Base-by-base conservation (phyloP, 1,140 invertebrate species). In the Phocides pigmalion region DNA sequence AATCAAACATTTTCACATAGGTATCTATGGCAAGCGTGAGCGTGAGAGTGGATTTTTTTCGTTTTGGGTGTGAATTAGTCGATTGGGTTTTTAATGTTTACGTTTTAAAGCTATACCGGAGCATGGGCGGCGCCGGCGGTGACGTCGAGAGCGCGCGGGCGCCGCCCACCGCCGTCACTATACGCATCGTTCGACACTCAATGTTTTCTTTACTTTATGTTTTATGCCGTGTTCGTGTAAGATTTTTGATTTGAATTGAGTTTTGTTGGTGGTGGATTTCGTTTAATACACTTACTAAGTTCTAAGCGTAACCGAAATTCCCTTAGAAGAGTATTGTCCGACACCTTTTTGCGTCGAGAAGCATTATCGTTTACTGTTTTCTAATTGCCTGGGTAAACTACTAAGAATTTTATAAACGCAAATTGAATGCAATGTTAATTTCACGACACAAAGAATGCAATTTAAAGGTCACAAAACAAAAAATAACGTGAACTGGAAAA, bases 181-280 rank as follows among this genome's bases (percentile, higher is more conserved):
- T 84, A 71, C 83, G 86, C 87, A 87, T 90, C 85, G 86, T 90
- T 82, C 82, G 75, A 90, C 88, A 90, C 88, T 88, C 84, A 81
- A 82, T 90, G 85, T 89, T 90, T 89, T 87, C 70, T 82, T 80
- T 83, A 79, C 54, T 76, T 83, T 84, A 83, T 87, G 84, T 90
- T 90, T 90, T 89, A 88, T 90, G 87, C 85, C 87, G 88, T 90
- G 88, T 90, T 90, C 88, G 85, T 89, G 84, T 89, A 90, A 82
- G 79, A 90, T 87, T 90, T 90, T 89, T 89, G 84, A 84, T 87
- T 90, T 87, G 82, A 85, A 86, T 81, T 90, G 88, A 89, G 81
- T 90, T 87, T 90, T 90, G 86, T 89, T 90, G 88, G 88, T 90
- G 88, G 88, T 90, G 88, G 88, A 90, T 89, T 89, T 89, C 88